A percentile compares a stretch with the other conserved stretches of the same genome.
phyloP scores from a whole-genome alignment of 2,113 vertebrate genomes.

The Oryzias melastigma region DNA sequence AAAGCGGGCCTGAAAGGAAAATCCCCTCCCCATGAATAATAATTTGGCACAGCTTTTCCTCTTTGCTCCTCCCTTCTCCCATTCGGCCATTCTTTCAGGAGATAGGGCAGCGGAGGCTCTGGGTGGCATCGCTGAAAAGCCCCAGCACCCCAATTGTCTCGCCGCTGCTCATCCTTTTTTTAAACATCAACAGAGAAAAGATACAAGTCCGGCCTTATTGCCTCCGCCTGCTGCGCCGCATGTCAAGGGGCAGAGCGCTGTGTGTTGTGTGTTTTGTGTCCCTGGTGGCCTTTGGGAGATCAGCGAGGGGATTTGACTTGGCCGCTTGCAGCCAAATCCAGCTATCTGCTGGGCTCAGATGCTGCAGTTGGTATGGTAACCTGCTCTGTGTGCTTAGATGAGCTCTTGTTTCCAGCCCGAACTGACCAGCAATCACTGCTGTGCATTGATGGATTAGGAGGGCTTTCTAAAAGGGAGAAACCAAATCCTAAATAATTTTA shows the following conservation, averaged over 20 bases:
- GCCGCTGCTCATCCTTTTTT: conserved; percentile 83
- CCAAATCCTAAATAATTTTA: conserved; percentile 57
- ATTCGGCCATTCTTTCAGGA: conserved; percentile 53
- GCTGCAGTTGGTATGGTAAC: conserved; percentile 77
- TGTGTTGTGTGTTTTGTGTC: conserved; percentile 59
- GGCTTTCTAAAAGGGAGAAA: conserved; percentile 38
- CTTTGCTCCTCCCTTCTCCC: conserved; percentile 73
- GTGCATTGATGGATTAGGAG: conserved; percentile 72
- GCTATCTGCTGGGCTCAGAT: conserved; percentile 78
- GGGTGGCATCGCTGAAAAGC: conserved; percentile 87
- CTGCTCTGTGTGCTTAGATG: conserved; percentile 67
- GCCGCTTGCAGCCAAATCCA: conserved; percentile 77
- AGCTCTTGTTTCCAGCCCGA: conserved; percentile 74
- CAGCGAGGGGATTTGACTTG: conserved; percentile 72
- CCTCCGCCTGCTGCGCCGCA: conserved; percentile 78
- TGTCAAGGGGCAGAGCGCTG: conserved; percentile 27
- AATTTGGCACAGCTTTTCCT: conserved; percentile 72
- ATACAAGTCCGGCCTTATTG: conserved; percentile 79
- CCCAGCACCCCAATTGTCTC: conserved; percentile 78
- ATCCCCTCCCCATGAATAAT: conserved; percentile 84
- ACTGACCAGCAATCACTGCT: conserved; percentile 71
- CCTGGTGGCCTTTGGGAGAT: conserved; percentile 64
- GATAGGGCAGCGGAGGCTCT: conserved; percentile 80
- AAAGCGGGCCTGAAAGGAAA: conserved; percentile 81
- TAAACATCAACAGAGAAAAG: conserved; percentile 84